Evolutionary conservation across 2,888 invertebrate species (phyloP), one percentile per base, ranked within the genome.

Genomic region (Clepsis dumicolana): DNA sequence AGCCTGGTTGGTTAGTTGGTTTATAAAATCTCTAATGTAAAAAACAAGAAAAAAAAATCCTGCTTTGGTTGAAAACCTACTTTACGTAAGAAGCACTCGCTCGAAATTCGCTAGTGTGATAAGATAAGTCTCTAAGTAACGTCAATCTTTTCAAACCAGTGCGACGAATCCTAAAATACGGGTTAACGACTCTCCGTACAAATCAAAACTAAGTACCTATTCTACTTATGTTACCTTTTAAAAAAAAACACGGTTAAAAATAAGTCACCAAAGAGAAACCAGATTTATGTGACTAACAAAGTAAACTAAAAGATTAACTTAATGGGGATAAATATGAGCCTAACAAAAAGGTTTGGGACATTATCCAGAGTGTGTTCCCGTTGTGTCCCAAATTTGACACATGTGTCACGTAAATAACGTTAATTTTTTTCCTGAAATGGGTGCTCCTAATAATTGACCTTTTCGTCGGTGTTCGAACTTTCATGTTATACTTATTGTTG

Each of bases 241-340:
- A 44, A 2, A 7, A 18, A 18, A n/a, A n/a, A 4, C n/a, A 8
- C 44, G 16, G 18, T 44, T 44, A 18, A 44, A 41, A 35, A 10
- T 44, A 44, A 27, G 38, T 27, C 44, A 18, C 24, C 61, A 44
- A 5, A 18, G 48, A 41, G 63, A 67, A 63, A 63, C 50, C 18
- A 32, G 57, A 63, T 67, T 67, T 67, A 67, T 68, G 68, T 63
- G 57, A 44, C 52, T 32, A 25, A 61, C 44, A 59, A 44, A 68
- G 68, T 68, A 68, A 64, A 64, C 44, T 32, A 32, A 64, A 4
- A 63, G 57, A 68, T 68, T 68, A 57, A 21, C 16, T 12, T 63
- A 67, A 67, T 67, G 62, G 67, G 64, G 53, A 68, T 68, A 64
- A 64, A 68, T 68, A 63, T 52, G 1, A 57, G 24, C 3, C 52